Evolutionary conservation across 92 coral and sea anemone genomes (phyloP).

Genomic region (Scolanthus callimorphus): DNA sequence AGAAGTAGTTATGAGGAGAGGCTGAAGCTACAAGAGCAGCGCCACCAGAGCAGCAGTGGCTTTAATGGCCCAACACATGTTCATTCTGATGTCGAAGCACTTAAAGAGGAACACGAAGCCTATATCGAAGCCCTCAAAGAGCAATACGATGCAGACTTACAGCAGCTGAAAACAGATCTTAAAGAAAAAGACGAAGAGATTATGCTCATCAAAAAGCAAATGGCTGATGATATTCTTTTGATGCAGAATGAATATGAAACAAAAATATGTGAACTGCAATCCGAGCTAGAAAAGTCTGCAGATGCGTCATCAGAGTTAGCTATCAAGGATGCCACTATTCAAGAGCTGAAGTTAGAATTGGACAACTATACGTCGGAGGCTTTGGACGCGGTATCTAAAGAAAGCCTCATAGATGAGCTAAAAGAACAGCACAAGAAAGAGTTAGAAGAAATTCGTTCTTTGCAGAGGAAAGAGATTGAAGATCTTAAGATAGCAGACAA

Average conservation of each 20-base stretch:
- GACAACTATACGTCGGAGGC: not conserved
- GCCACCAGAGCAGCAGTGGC: slow-evolving; percentile 2
- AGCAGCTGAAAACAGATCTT: slow-evolving; percentile 46
- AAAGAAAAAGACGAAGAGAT: slow-evolving; percentile 32
- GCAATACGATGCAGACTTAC: slow-evolving; percentile 53
- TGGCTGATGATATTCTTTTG: slow-evolving; percentile 45
- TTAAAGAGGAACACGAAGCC: slow-evolving; percentile 40
- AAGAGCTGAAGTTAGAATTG: not conserved
- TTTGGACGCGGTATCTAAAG: not conserved
- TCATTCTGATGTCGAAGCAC: slow-evolving; percentile 2
- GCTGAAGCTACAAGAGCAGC: slow-evolving; percentile 27
- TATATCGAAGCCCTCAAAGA: slow-evolving; percentile 50
- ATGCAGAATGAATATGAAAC: slow-evolving; percentile 69
- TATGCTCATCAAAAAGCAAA: slow-evolving; percentile 29
- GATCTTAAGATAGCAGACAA: slow-evolving; percentile 11
- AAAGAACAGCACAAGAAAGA: slow-evolving; percentile 27
- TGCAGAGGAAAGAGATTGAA: slow-evolving; percentile 32
- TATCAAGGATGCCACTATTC: not conserved
- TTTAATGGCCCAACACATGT: not conserved
- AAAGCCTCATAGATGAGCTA: slow-evolving; percentile 8
- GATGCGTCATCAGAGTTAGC: slow-evolving; percentile 24
- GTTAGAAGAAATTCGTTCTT: slow-evolving; percentile 29
- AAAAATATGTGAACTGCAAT: slow-evolving; percentile 39
- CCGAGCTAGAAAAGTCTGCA: slow-evolving; percentile 39
- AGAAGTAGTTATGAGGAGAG: slow-evolving; percentile 8